Evolutionary conservation across 2,888 invertebrate species (phyloP).

Genomic region (Neocrepidodera transversa): DNA sequence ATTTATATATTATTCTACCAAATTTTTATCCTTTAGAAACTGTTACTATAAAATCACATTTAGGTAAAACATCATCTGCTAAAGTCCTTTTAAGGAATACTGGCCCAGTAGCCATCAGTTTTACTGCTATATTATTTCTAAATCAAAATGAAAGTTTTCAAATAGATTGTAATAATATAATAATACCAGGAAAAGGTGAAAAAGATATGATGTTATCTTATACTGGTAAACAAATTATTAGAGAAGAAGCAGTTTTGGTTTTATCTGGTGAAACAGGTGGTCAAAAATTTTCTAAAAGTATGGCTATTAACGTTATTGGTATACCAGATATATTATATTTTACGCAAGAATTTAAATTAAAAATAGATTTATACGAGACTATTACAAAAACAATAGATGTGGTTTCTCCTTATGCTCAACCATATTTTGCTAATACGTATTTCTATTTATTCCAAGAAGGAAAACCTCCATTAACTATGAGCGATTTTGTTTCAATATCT

Average conservation of each 20-base stretch:
- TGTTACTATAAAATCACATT: conserved; percentile 61
- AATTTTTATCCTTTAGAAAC: conserved; percentile 62
- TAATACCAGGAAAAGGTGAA: conserved; percentile 33
- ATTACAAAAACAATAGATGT: conserved; percentile 26
- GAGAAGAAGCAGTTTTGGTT: conserved; percentile 43
- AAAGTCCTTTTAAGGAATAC: conserved; percentile 59
- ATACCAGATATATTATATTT: conserved; percentile 43
- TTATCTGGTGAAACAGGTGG: conserved; percentile 50
- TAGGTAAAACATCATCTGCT: conserved; percentile 60
- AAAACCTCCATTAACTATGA: conserved; percentile 23
- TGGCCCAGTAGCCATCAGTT: conserved; percentile 44
- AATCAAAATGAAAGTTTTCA: conserved; percentile 47
- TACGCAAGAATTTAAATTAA: conserved; percentile 38
- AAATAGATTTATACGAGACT: conserved; percentile 32
- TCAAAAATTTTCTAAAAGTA: conserved; percentile 48
- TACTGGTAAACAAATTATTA: conserved; percentile 46
- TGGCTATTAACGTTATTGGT: conserved; percentile 48
- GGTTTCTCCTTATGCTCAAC: conserved; percentile 37
- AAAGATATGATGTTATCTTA: conserved; percentile 43
- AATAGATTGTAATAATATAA: conserved; percentile 24
- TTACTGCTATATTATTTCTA: conserved; percentile 48
- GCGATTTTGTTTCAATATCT: conserved; percentile 32
- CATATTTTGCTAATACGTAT: conserved; percentile 36
- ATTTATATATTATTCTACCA: conserved; percentile 65
- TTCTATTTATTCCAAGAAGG: conserved; percentile 28